Percentiles rank a stretch among this genome's conserved stretches.
These are phyloP conservation scores for Atta cephalotes DNA, from an alignment of 1,140 invertebrate genomes.

Conservation along the genomic window DNA sequence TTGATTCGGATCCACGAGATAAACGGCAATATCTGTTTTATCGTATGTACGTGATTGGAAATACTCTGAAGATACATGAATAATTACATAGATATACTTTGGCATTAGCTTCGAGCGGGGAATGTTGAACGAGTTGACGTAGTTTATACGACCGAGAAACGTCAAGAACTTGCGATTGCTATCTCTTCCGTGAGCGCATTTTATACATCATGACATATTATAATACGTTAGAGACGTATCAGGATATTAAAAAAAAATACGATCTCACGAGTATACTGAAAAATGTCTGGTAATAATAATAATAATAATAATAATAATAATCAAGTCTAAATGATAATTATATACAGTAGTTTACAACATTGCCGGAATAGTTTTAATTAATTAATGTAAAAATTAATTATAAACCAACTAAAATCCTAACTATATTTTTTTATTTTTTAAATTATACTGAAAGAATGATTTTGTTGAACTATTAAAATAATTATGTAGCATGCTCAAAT, in stretches of 20 bases:
- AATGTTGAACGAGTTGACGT: neutral
- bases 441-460: too few species aligned
- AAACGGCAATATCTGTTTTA: constrained; percentile 54
- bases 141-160: constrained; percentile 50
- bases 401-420: too few species aligned
- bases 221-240: constrained; percentile 3
- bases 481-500: too few species aligned
- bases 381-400: too few species aligned
- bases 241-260: constrained; percentile 19
- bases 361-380: too few species aligned
- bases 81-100: constrained; percentile 54
- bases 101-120: neutral
- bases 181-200: constrained; percentile 39
- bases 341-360: too few species aligned
- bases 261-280: neutral
- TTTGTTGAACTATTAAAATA: too few species aligned
- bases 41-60: constrained; percentile 65
- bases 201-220: constrained; percentile 34
- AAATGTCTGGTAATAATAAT: too few species aligned
- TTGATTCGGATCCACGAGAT: constrained; percentile 33
- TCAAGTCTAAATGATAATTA: too few species aligned
- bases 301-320: too few species aligned
- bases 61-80: constrained; percentile 42
- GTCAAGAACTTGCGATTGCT: constrained; percentile 36
- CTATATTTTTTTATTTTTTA: too few species aligned